Percentiles rank a stretch among this genome's conserved stretches.
These are phyloP conservation scores for Cerastis rubricosa DNA, from an alignment of 2,888 invertebrate species.

Conservation along the genomic window DNA sequence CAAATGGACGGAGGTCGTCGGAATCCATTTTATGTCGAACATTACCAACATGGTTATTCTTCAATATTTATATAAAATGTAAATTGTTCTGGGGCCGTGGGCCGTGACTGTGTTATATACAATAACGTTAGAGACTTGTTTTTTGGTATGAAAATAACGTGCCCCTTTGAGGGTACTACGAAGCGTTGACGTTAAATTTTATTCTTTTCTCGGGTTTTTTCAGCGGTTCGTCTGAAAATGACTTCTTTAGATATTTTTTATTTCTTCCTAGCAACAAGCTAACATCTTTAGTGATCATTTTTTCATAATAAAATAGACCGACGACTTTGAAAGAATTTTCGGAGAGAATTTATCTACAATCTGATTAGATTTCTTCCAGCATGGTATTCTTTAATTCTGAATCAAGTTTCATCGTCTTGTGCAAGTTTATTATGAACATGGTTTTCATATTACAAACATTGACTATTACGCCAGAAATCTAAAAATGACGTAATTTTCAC, in stretches of 20 bases:
- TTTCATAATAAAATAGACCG: neutral
- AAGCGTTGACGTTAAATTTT: conserved; percentile 71
- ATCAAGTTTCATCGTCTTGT: neutral
- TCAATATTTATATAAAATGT: conserved; percentile 83
- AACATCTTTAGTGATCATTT: neutral
- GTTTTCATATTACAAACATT: neutral
- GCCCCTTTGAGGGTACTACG: conserved; percentile 69
- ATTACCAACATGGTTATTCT: conserved; percentile 73
- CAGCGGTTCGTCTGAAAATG: conserved; percentile 29
- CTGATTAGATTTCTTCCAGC: neutral
- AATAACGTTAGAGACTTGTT: conserved; percentile 68
- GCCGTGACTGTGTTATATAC: conserved; percentile 68
- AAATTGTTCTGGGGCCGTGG: conserved; percentile 82
- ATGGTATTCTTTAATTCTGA: neutral
- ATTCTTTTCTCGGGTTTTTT: conserved; percentile 59
- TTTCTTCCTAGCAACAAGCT: conserved; percentile 10
- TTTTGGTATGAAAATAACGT: conserved; percentile 77
- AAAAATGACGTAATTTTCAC: conserved; percentile 2
- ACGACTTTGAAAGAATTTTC: neutral
- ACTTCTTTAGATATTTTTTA: conserved; percentile 16
- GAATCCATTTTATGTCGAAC: conserved; percentile 71
- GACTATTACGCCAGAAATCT: neutral
- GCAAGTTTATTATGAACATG: neutral
- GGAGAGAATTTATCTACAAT: neutral
- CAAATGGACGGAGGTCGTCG: conserved; percentile 60